A percentile compares a stretch with the other conserved stretches of the same genome.
Conservation (phyloP, 1,140 invertebrate genomes). For the Drosophila subobscura region DNA sequence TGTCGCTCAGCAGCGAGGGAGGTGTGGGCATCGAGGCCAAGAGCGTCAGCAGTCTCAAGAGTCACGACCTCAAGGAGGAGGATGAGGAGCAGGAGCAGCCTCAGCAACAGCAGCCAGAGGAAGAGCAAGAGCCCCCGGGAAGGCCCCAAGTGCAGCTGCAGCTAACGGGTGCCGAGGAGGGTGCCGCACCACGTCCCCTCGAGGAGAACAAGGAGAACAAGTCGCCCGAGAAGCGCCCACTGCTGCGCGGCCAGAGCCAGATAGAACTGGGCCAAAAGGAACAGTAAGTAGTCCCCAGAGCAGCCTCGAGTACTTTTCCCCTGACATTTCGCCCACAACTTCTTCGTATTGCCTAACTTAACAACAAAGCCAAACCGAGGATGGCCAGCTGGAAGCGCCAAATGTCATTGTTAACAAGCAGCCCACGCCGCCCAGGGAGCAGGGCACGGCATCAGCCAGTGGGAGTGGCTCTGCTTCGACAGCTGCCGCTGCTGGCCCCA, state of each 20-base stretch:
- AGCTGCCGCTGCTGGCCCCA: constrained; percentile 31
- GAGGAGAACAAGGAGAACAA: constrained; percentile 77
- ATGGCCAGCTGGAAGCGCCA: constrained; percentile 43
- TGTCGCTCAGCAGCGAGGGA: constrained; percentile 75
- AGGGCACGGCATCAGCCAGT: constrained; percentile 23
- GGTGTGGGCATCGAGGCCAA: constrained; percentile 66
- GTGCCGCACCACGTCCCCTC: constrained; percentile 54
- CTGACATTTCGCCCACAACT: constrained; percentile 14
- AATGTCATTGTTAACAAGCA: constrained; percentile 80
- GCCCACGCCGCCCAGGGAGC: constrained; percentile 68
- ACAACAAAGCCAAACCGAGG: constrained; percentile 36
- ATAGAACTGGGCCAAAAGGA: constrained; percentile 69
- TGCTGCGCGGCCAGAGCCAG: constrained; percentile 76
- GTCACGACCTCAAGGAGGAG: constrained; percentile 73
- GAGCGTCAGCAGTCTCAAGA: constrained; percentile 52
- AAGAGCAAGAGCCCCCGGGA: constrained; percentile 4
- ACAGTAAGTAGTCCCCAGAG: constrained; percentile 63
- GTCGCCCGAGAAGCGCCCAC: constrained; percentile 54
- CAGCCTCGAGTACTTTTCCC: constrained; percentile 16
- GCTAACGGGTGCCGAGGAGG: constrained; percentile 52
- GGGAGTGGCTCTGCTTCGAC: constrained; percentile 18
- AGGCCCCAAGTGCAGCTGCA: constrained; percentile 49
- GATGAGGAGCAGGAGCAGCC: constrained; percentile 61
- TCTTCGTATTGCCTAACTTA: constrained; percentile 27
- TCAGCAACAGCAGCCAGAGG: constrained; percentile 11